Conservation (phyloP, 2,113 vertebrate species). For the Miniopterus natalensis region DNA sequence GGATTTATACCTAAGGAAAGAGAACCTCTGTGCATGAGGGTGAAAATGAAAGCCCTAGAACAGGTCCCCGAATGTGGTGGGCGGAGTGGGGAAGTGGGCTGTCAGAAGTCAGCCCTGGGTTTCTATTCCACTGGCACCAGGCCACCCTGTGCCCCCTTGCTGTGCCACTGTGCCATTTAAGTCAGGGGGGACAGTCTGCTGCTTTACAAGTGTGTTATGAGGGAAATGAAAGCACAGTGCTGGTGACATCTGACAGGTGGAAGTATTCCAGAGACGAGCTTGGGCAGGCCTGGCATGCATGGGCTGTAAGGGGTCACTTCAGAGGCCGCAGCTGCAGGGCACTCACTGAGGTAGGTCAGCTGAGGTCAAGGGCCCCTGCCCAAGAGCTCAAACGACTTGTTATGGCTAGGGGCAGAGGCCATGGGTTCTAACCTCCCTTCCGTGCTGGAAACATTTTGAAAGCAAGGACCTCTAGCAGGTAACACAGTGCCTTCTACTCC, state of each 20-base stretch:
- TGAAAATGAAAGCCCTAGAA: neutral
- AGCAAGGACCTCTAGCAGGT: neutral
- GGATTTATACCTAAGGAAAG: constrained; percentile 35
- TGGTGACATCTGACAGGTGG: constrained; percentile 61
- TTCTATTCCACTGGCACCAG: neutral
- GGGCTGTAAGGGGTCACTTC: neutral
- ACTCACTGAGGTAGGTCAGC: neutral
- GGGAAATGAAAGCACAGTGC: constrained; percentile 46
- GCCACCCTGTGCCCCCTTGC: neutral
- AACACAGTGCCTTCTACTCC: neutral
- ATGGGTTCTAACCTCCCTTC: neutral
- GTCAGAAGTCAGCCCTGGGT: constrained; percentile 28
- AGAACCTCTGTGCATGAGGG: neutral
- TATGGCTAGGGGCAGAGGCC: neutral
- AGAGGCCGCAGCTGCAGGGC: neutral
- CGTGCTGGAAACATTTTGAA: neutral
- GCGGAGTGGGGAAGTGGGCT: neutral
- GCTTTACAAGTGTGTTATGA: constrained; percentile 53
- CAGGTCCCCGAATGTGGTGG: neutral
- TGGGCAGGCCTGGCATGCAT: neutral
- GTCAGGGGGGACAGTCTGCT: constrained; percentile 10
- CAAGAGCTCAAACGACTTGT: neutral
- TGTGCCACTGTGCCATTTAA: neutral
- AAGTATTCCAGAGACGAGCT: neutral
- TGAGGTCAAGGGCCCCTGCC: neutral